Evolutionary conservation across 1,140 invertebrate genomes (phyloP).

Genomic region (Hylyphantes graminicola): DNA sequence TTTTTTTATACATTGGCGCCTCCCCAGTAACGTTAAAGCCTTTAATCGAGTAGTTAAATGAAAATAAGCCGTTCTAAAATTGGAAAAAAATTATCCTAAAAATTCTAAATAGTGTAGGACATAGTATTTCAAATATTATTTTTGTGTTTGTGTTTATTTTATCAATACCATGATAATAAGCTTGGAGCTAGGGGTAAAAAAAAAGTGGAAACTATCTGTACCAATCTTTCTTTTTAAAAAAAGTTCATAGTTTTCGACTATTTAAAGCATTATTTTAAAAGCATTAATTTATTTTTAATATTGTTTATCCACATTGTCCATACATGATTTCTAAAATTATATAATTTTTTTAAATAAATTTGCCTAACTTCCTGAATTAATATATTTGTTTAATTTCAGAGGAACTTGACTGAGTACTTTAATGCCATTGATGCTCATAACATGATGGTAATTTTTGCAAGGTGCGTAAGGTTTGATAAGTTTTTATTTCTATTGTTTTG

Average conservation of each 20-base stretch:
- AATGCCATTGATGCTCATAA: conserved; percentile 90
- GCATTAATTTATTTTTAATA: conserved; percentile 1
- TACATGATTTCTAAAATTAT: not conserved
- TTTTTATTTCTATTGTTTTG: too few species aligned
- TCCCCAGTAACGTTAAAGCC: too few species aligned
- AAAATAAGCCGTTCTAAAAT: too few species aligned
- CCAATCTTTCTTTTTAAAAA: too few species aligned
- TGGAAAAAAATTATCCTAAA: too few species aligned
- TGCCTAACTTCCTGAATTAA: conserved; percentile 8
- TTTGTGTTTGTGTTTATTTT: too few species aligned
- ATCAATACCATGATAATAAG: conserved; percentile 4
- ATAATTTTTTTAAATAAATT: not conserved
- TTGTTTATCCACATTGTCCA: not conserved
- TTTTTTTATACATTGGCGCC: too few species aligned
- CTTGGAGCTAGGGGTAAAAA: conserved; percentile 46
- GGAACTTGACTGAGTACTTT: conserved; percentile 95
- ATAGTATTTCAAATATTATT: too few species aligned
- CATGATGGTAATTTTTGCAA: conserved; percentile 93
- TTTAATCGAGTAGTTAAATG: too few species aligned
- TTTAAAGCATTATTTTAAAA: not conserved
- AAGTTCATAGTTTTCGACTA: too few species aligned
- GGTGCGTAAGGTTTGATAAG: conserved; percentile 9
- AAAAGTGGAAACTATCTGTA: not conserved
- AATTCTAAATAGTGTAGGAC: too few species aligned
- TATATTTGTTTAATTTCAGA: conserved; percentile 74